Conservation (phyloP, 1,140 invertebrate species). For the Tetramorium alpestre region DNA sequence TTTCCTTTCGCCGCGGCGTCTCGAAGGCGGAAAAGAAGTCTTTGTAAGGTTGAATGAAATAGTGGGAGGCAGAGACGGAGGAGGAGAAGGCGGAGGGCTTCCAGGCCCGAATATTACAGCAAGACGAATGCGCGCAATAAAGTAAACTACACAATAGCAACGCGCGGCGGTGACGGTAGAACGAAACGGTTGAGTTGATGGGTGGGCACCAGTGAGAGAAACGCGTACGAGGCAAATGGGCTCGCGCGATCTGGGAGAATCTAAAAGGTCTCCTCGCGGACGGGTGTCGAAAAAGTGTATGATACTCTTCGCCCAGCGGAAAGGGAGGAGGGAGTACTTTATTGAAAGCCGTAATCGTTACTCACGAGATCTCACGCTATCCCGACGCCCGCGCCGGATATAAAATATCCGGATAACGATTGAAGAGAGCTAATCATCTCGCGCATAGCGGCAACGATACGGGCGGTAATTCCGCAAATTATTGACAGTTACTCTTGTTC, state of each 20-base stretch:
- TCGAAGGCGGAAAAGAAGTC: constrained; percentile 22
- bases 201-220: not conserved
- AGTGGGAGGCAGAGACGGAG: not conserved
- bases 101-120: constrained; percentile 74
- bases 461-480: not conserved
- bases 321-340: constrained; percentile 9
- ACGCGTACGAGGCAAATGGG: constrained; percentile 30
- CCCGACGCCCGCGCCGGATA: not conserved
- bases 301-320: not conserved
- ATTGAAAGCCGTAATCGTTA: constrained; percentile 20
- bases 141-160: constrained; percentile 76
- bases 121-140: constrained; percentile 79
- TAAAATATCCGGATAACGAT: constrained; percentile 13
- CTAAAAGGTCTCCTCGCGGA: not conserved
- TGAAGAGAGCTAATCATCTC: constrained; percentile 15
- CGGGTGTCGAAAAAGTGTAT: constrained; percentile 24
- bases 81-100: not conserved
- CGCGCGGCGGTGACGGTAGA: constrained; percentile 41
- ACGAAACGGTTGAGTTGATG: constrained; percentile 47
- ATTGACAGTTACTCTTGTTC: not conserved
- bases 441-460: not conserved
- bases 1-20: not conserved
- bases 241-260: constrained; percentile 26
- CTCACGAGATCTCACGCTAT: not conserved
- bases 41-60: constrained; percentile 51